Conservation (phyloP, 2,113 vertebrate genomes). For the Capra hircus region DNA sequence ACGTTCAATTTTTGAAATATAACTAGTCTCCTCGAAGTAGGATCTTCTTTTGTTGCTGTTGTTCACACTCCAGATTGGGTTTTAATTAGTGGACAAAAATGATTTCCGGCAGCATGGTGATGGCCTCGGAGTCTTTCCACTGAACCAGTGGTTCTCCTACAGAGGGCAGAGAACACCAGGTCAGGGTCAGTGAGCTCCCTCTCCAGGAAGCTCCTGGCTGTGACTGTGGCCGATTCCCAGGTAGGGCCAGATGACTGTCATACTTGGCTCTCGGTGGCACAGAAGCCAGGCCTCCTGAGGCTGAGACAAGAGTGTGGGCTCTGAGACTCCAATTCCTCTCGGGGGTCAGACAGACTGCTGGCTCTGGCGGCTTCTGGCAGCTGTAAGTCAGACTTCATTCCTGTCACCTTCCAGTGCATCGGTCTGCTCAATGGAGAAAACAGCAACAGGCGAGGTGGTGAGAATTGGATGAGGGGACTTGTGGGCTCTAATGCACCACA, state of each 20-base stretch:
- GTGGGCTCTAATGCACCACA: neutral
- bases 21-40: neutral
- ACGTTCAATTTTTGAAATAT: neutral
- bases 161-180: neutral
- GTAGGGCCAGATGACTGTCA: too few relatives aligned
- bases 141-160: neutral
- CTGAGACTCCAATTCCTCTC: neutral
- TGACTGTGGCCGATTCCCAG: neutral
- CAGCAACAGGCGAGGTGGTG: neutral
- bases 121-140: neutral
- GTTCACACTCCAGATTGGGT: neutral
- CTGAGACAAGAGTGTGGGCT: neutral
- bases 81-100: neutral
- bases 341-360: neutral
- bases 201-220: neutral
- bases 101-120: neutral
- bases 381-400: rapidly evolving
- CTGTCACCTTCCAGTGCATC: neutral
- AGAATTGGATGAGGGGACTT: neutral
- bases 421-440: neutral
- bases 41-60: neutral
- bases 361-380: neutral
- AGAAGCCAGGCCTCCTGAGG: neutral
- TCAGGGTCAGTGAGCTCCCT: neutral
- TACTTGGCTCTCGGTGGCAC: neutral